Evolutionary conservation across 1,140 invertebrate genomes (phyloP).

Genomic region (Neoseiulus cucumeris): DNA sequence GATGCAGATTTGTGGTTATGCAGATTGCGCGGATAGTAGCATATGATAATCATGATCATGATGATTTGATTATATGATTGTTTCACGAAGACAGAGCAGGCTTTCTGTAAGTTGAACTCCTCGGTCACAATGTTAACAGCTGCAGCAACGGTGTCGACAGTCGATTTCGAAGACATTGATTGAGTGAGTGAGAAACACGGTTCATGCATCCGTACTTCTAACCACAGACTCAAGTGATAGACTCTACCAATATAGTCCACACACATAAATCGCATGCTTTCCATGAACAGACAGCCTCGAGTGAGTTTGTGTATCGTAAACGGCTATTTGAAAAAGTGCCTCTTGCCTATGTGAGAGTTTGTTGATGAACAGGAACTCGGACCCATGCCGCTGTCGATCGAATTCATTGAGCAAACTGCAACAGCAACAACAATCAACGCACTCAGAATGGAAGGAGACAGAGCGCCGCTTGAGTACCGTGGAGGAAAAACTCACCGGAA

Average conservation of each 20-base stretch:
- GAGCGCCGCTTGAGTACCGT: background rate
- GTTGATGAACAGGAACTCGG: constrained; percentile 8
- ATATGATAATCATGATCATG: background rate
- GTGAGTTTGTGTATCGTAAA: background rate
- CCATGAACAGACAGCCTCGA: no score
- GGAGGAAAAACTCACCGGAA: background rate
- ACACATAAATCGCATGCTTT: no score
- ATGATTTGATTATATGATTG: background rate
- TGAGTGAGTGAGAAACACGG: no score
- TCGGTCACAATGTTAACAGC: no score
- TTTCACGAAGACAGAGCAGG: background rate
- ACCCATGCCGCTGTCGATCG: constrained; percentile 7
- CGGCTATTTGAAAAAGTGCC: background rate
- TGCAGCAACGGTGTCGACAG: no score
- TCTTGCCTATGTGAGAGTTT: background rate
- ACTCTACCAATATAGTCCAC: no score
- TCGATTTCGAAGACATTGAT: no score
- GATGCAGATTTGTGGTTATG: background rate
- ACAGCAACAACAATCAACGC: background rate
- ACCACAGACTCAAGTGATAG: no score
- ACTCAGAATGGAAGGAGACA: background rate
- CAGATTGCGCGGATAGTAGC: background rate
- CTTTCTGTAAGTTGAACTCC: no score
- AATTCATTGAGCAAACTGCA: constrained; percentile 9
- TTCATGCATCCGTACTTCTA: no score